These are phyloP conservation scores for Heteromyza rotundicornis DNA, from an alignment of 2,888 invertebrate genomes.

Conservation along the genomic window DNA sequence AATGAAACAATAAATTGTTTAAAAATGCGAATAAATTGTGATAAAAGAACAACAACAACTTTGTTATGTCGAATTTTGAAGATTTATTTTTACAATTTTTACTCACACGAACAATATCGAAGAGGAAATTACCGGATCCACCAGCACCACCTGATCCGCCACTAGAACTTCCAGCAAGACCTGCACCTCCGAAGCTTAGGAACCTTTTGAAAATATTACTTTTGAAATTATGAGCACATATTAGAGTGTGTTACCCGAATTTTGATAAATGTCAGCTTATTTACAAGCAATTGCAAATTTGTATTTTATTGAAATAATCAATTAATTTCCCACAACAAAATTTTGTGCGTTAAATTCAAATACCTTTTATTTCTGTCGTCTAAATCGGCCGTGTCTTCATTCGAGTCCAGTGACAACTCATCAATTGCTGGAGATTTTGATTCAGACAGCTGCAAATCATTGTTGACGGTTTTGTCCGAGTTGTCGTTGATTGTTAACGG, in stretches of 20 bases:
- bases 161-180: slow-evolving; percentile 59
- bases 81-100: too few species aligned
- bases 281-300: slow-evolving; percentile 9
- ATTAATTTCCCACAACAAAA: too few species aligned
- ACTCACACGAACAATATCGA: slow-evolving; percentile 88
- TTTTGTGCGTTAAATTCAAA: not conserved
- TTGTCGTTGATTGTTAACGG: slow-evolving; percentile 33
- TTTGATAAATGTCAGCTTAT: slow-evolving; percentile 15
- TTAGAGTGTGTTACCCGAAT: slow-evolving; percentile 35
- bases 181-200: slow-evolving; percentile 59
- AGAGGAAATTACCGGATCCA: slow-evolving; percentile 86
- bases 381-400: slow-evolving; percentile 73
- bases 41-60: not conserved
- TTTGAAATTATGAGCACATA: slow-evolving; percentile 17
- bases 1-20: not conserved
- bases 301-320: not conserved
- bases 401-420: slow-evolving; percentile 74
- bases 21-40: not conserved
- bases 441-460: slow-evolving; percentile 66
- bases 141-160: slow-evolving; percentile 67
- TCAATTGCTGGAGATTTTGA: slow-evolving; percentile 72
- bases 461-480: slow-evolving; percentile 44
- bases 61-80: not conserved
- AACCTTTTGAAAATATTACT: slow-evolving; percentile 60
- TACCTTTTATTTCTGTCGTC: slow-evolving; percentile 81